Percentiles rank a stretch among this genome's conserved stretches.
phyloP scores from a whole-genome alignment of 1,140 invertebrate species.

The Ceratitis capitata region DNA sequence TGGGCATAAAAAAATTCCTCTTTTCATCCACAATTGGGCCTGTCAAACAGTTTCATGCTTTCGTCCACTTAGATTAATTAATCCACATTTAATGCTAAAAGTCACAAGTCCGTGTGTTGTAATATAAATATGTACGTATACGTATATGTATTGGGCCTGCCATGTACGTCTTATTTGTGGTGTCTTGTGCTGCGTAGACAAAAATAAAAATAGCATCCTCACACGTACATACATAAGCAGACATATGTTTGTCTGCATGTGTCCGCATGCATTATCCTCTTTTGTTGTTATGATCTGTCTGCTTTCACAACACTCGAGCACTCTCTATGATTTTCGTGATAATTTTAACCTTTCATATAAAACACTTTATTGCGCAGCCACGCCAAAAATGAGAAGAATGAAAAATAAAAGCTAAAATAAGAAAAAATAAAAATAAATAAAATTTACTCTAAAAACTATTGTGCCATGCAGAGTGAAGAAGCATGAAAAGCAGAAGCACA shows the following conservation, averaged over 20 bases:
- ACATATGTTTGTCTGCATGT: neutral
- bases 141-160: neutral
- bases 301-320: neutral
- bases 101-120: too few species aligned
- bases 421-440: too few species aligned
- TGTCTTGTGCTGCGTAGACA: neutral
- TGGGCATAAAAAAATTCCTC: neutral
- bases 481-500: neutral
- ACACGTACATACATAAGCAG: neutral
- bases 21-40: neutral
- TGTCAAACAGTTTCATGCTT: neutral
- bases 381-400: too few species aligned
- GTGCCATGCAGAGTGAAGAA: too few species aligned
- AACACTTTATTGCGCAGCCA: neutral
- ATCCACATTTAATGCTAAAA: neutral
- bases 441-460: neutral
- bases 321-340: neutral
- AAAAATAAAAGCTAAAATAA: too few species aligned
- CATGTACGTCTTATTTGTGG: neutral
- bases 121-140: neutral
- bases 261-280: neutral
- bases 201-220: neutral
- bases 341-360: neutral
- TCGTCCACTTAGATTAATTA: neutral
- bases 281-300: neutral